These are phyloP conservation scores for Sebastes minor DNA, from an alignment of 2,797 vertebrate species.

Conservation along the genomic window DNA sequence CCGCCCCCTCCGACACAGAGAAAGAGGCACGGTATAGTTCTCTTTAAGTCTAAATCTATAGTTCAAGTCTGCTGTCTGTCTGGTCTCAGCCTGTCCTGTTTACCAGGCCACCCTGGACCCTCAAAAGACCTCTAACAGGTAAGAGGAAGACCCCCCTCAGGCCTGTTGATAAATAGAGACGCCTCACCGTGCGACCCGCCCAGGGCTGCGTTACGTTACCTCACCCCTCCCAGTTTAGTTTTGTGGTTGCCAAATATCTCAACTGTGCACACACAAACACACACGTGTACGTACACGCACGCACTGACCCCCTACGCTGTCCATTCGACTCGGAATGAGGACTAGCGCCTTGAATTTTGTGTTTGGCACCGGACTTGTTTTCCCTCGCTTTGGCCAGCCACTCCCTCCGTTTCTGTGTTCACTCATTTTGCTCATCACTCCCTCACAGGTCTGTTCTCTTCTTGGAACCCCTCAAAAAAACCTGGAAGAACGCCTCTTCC, in stretches of 20 bases:
- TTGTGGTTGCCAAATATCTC: constrained; percentile 68
- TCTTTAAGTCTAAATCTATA: constrained; percentile 56
- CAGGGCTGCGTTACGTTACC: constrained; percentile 29
- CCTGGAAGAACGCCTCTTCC: constrained; percentile 36
- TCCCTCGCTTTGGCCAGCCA: constrained; percentile 46
- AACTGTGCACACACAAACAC: constrained; percentile 57
- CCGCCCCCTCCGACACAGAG: constrained; percentile 43
- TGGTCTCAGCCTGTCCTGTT: constrained; percentile 51
- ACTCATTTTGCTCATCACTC: constrained; percentile 39
- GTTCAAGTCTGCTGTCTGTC: constrained; percentile 54
- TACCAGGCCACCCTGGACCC: constrained; percentile 54
- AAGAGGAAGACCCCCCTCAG: constrained; percentile 26
- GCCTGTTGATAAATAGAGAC: constrained; percentile 28
- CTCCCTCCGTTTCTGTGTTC: constrained; percentile 28
- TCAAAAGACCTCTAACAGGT: constrained; percentile 25
- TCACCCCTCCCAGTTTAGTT: constrained; percentile 51
- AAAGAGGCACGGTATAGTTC: constrained; percentile 62
- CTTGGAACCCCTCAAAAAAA: constrained; percentile 36
- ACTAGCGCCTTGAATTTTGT: constrained; percentile 75
- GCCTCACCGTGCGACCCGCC: constrained; percentile 33
- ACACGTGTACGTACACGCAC: constrained; percentile 23
- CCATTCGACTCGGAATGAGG: constrained; percentile 59
- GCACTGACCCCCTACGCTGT: constrained; percentile 41
- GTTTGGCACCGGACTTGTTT: constrained; percentile 78
- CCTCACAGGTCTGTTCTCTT: constrained; percentile 62